Evolutionary conservation across 2,888 invertebrate genomes (phyloP).

Genomic region (Tholera decimalis): DNA sequence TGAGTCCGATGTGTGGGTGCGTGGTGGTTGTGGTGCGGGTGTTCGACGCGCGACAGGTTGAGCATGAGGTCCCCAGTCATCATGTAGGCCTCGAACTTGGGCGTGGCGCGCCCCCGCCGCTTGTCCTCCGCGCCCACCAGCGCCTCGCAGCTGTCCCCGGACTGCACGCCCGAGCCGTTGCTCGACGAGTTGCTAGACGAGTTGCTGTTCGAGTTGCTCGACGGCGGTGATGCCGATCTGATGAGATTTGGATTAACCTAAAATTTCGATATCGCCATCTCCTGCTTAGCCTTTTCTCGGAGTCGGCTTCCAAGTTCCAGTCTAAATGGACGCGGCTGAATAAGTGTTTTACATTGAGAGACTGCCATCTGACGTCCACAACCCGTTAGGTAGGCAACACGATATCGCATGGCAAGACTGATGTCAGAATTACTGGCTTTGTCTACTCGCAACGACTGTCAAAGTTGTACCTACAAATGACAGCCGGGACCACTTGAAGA

Average conservation of each 20-base stretch:
- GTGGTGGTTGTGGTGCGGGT: constrained; percentile 91
- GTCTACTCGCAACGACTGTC: too few species aligned
- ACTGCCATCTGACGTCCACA: too few species aligned
- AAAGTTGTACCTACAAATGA: too few species aligned
- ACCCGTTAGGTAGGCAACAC: too few species aligned
- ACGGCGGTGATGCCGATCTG: constrained; percentile 85
- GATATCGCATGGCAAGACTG: too few species aligned
- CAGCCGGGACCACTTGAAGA: too few species aligned
- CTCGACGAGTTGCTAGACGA: constrained; percentile 86
- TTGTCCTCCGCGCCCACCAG: constrained; percentile 83
- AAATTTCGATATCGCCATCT: neutral
- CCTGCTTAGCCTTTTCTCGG: too few species aligned
- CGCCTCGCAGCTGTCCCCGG: constrained; percentile 89
- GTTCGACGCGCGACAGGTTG: constrained; percentile 96
- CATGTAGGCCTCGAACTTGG: constrained; percentile 98
- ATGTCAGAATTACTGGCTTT: too few species aligned
- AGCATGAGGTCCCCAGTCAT: constrained; percentile 99
- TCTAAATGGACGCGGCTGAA: too few species aligned
- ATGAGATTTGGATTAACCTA: constrained; percentile 41
- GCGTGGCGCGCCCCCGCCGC: constrained; percentile 80
- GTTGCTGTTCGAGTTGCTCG: constrained; percentile 84
- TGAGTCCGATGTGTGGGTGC: constrained; percentile 88
- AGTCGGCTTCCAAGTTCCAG: too few species aligned
- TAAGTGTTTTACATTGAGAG: too few species aligned
- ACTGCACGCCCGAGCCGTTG: constrained; percentile 90